Conservation (phyloP, 2,888 invertebrate genomes). For the Polydrusus cervinus region DNA sequence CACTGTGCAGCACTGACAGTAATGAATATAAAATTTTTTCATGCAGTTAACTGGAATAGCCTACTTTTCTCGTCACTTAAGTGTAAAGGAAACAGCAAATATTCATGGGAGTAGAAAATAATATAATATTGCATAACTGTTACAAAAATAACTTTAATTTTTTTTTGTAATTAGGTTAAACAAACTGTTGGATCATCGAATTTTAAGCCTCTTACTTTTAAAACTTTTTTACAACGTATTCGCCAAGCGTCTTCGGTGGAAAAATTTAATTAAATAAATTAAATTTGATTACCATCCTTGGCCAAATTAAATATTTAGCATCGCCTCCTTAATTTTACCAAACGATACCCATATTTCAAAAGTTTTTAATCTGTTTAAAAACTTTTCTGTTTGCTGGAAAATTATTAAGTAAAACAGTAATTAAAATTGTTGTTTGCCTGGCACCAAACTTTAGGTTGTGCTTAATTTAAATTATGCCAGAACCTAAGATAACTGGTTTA, state of each 20-base stretch:
- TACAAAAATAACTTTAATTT: too few relatives aligned
- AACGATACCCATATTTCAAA: background rate
- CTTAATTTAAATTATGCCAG: background rate
- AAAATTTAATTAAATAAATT: conserved; percentile 4
- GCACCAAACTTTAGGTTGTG: background rate
- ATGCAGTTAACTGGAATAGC: too few relatives aligned
- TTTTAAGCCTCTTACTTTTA: background rate
- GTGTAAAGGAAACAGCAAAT: too few relatives aligned
- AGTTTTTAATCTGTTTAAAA: background rate
- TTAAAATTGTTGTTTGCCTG: background rate
- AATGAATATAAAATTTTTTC: too few relatives aligned
- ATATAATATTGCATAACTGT: too few relatives aligned
- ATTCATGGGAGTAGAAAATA: too few relatives aligned
- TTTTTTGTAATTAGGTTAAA: too few relatives aligned
- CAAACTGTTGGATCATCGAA: too few relatives aligned
- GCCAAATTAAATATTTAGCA: background rate
- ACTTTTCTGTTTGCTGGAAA: background rate
- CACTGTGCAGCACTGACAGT: too few relatives aligned
- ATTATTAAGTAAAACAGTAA: background rate
- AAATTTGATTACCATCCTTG: background rate
- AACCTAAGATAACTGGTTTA: background rate
- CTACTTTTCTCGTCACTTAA: too few relatives aligned
- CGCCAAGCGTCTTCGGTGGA: background rate
- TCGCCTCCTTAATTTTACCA: background rate
- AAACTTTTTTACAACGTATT: background rate